phyloP scores from a whole-genome alignment of 1,140 invertebrate species.

The Goniozus legneri region DNA sequence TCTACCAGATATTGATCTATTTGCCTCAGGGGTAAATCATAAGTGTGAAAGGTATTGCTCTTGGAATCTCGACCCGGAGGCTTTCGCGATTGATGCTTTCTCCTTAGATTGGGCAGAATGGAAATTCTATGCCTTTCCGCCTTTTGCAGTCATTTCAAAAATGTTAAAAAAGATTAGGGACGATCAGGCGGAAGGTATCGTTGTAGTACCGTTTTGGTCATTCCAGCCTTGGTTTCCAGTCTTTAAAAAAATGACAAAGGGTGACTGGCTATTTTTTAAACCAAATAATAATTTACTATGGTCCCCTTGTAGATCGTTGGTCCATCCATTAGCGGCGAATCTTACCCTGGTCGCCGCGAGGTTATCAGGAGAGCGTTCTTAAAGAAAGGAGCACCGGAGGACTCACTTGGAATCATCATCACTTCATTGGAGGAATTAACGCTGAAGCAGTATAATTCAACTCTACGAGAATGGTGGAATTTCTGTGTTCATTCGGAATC shows the following conservation, averaged over 20 bases:
- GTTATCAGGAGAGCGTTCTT: neutral
- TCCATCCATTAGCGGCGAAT: neutral
- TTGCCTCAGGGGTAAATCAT: slow-evolving; percentile 20
- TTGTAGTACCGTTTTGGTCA: neutral
- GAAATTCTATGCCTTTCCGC: slow-evolving; percentile 29
- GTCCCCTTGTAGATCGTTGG: neutral
- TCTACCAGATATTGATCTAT: slow-evolving; percentile 19
- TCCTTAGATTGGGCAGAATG: slow-evolving; percentile 19
- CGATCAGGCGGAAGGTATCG: slow-evolving; percentile 8
- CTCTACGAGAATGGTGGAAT: neutral
- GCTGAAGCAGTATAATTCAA: neutral
- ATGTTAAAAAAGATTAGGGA: slow-evolving; percentile 14
- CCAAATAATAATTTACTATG: neutral
- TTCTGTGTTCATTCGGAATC: neutral
- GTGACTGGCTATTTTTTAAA: neutral
- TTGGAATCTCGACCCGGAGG: slow-evolving; percentile 22
- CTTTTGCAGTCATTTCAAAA: slow-evolving; percentile 21
- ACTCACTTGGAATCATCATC: neutral
- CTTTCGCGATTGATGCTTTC: slow-evolving; percentile 22
- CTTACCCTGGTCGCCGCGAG: neutral
- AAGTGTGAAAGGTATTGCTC: slow-evolving; percentile 23
- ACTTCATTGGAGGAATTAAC: neutral
- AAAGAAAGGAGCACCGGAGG: neutral
- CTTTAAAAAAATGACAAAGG: neutral
- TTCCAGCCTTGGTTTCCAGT: neutral